phyloP scores from a whole-genome alignment of 2,113 vertebrate genomes.

The Onychorhynchus coronatus region DNA sequence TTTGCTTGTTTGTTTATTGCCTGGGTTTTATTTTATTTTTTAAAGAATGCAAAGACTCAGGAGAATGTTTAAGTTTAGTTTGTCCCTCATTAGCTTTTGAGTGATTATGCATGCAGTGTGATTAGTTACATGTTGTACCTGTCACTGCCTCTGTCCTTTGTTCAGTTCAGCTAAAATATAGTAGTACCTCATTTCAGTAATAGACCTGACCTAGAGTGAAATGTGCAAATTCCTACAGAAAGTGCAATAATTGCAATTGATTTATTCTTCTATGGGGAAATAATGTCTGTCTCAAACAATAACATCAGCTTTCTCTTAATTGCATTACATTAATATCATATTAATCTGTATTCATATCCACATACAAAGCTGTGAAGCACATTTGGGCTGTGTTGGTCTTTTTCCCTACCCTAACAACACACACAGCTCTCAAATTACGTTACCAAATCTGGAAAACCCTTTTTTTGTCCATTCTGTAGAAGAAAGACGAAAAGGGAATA shows the following conservation, averaged over 20 bases:
- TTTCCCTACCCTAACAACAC: background rate
- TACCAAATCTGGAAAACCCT: background rate
- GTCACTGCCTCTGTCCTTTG: constrained; percentile 38
- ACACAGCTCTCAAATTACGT: background rate
- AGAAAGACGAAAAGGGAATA: background rate
- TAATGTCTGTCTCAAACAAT: constrained; percentile 61
- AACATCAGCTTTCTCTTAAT: constrained; percentile 56
- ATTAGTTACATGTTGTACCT: constrained; percentile 41
- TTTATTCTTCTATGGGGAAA: constrained; percentile 62
- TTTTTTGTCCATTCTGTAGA: background rate
- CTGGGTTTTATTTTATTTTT: background rate
- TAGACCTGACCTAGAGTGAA: constrained; percentile 37
- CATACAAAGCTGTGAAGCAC: background rate
- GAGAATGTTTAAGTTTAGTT: constrained; percentile 26
- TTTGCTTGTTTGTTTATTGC: background rate
- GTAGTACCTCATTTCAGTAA: constrained; percentile 34
- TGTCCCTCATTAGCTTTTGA: constrained; percentile 63
- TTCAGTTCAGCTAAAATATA: constrained; percentile 16
- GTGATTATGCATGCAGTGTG: background rate
- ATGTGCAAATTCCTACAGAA: constrained; percentile 49
- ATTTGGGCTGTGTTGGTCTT: background rate
- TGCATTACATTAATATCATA: constrained; percentile 50
- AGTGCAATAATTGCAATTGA: constrained; percentile 59
- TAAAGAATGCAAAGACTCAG: background rate
- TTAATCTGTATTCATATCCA: constrained; percentile 25